Evolutionary conservation across 2,113 vertebrate genomes (phyloP).

Genomic region (Rostratula benghalensis): DNA sequence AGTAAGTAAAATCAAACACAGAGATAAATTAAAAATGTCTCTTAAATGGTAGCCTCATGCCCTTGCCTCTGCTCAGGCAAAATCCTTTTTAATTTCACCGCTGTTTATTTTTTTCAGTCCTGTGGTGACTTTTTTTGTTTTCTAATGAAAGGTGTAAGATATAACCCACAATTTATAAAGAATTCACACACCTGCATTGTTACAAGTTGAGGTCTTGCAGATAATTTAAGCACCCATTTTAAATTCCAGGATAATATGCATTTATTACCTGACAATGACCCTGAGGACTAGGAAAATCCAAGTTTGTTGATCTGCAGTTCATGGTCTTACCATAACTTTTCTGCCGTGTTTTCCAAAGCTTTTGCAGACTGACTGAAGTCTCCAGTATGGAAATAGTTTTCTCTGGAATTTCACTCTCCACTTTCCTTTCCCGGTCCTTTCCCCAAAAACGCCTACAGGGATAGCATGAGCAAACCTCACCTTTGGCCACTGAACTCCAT

Average conservation of each 20-base stretch:
- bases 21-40: background rate
- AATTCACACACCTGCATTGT: slow-evolving; percentile 22
- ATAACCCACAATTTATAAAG: background rate
- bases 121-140: slow-evolving; percentile 7
- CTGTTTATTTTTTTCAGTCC: background rate
- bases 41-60: background rate
- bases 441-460: background rate
- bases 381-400: background rate
- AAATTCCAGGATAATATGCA: background rate
- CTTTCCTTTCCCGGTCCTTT: background rate
- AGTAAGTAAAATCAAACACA: background rate
- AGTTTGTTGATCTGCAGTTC: background rate
- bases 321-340: background rate
- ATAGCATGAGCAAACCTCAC: background rate
- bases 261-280: background rate
- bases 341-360: background rate
- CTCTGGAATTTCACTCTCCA: background rate
- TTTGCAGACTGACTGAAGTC: background rate
- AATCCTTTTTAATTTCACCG: background rate
- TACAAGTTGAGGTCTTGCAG: background rate
- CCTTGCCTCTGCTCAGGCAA: background rate
- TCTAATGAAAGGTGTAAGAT: background rate
- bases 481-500: background rate
- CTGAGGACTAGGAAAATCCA: background rate
- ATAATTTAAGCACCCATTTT: background rate